Base-by-base conservation (phyloP, 37 sponge, comb jelly and placozoan species). In the Spongilla lacustris region DNA sequence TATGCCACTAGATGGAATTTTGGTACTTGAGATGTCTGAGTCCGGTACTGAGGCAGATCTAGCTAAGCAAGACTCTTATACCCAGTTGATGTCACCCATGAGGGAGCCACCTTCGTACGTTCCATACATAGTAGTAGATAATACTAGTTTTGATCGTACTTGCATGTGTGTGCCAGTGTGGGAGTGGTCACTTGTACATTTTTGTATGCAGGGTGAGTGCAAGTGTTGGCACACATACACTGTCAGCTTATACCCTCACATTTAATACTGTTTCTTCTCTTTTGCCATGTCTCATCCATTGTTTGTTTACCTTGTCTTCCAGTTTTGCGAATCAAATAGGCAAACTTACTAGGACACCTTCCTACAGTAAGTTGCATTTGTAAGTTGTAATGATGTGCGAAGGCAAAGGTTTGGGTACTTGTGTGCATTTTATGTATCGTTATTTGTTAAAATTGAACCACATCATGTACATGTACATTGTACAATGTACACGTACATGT, bases 1-100 rank as follows among this genome's bases (percentile, higher is more conserved):
- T 66, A 85, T 85, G 85, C 77, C 77, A 13, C 77, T 68, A 10
- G 85, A 85, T 34, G 85, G 85, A 29, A 76, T 85, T 29, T 71
- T 85, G 46, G 36, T 85, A 4, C 68, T 85, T 9, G 82, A 82
- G 19, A 14, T 58, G 19, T 14, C 58, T 1, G 58, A 58, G 19
- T 58, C 58, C 21, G 58, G 19, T 17, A 10, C 82, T 1, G 46
- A 46, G 8, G 19, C 58, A 58, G 21, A 17, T 58, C 58, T 58
- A 10, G 21, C 58, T 1, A 58, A 58, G 58, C 58, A 58, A 17
- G 58, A 58, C 21, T 58, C 58, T 1, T 58, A 58, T 17, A 58
- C 58, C 21, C 58, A 58, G 58, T 17, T 58, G 12, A 17, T 58
- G 58, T 19, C 58, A 19, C 21, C 58, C 58, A 58, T 82, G 36